Conservation (phyloP, 2,797 vertebrate genomes). For the Danionella dracula region DNA sequence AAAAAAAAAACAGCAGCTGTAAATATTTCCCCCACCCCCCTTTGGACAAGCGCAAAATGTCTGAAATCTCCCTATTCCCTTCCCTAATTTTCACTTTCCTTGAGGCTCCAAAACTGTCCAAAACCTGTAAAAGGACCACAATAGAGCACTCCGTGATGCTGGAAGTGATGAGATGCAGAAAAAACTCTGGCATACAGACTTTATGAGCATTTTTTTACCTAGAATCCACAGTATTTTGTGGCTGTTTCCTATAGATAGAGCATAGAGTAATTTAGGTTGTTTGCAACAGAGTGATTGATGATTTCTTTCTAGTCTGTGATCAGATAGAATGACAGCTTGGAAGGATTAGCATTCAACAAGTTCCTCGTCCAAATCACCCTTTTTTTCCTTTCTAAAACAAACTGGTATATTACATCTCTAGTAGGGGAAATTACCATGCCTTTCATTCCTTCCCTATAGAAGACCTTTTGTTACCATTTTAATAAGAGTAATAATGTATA, state of each 20-base stretch:
- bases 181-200: too few species aligned
- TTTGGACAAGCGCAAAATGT: conserved; percentile 62
- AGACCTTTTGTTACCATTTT: too few species aligned
- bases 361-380: too few species aligned
- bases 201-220: too few species aligned
- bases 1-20: conserved; percentile 46
- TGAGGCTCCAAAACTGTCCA: conserved; percentile 44
- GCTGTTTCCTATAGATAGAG: too few species aligned
- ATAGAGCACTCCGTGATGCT: not conserved
- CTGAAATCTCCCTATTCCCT: conserved; percentile 58
- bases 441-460: too few species aligned
- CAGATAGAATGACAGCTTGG: conserved; percentile 9
- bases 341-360: conserved; percentile 2
- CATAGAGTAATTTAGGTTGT: too few species aligned
- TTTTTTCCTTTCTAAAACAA: conserved; percentile 14
- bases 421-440: not conserved
- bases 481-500: too few species aligned
- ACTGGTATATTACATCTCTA: not conserved
- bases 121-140: conserved; percentile 13
- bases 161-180: not conserved
- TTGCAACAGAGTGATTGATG: not conserved
- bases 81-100: conserved; percentile 62
- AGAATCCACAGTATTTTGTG: too few species aligned
- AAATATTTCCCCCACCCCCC: conserved; percentile 69
- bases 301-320: conserved; percentile 1